A percentile compares a stretch with the other conserved stretches of the same genome.
phyloP scores from a whole-genome alignment of 2,113 vertebrate genomes.

The Trematomus loennbergii region DNA sequence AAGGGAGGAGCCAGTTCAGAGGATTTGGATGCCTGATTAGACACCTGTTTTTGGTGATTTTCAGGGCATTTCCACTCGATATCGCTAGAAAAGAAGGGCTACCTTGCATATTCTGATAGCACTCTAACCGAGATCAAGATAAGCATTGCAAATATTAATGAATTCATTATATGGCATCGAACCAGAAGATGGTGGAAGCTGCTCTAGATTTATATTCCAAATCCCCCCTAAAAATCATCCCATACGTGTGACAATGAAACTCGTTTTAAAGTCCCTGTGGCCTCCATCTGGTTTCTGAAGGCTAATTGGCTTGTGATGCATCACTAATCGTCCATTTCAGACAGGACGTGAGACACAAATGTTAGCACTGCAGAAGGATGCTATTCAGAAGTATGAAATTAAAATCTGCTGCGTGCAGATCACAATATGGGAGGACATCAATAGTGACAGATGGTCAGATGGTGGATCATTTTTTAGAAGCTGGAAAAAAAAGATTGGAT shows the following conservation, averaged over 20 bases:
- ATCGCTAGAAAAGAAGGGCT: neutral
- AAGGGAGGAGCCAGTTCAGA: neutral
- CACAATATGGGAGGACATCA: constrained; percentile 58
- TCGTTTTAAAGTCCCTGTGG: neutral
- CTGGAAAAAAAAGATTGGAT: constrained; percentile 34
- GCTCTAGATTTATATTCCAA: neutral
- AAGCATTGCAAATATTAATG: too few species aligned
- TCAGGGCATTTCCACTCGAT: neutral
- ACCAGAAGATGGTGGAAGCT: neutral
- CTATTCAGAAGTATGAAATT: constrained; percentile 49
- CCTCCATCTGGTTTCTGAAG: constrained; percentile 60
- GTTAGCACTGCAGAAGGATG: constrained; percentile 18
- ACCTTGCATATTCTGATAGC: neutral
- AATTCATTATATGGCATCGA: too few species aligned
- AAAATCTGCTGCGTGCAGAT: constrained; percentile 58
- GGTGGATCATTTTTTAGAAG: constrained; percentile 60
- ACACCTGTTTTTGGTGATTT: neutral
- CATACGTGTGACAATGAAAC: neutral
- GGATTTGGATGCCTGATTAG: neutral
- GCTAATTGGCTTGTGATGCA: constrained; percentile 60
- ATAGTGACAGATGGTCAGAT: constrained; percentile 67
- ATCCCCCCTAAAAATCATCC: neutral
- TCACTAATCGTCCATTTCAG: constrained; percentile 48
- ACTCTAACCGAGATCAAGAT: too few species aligned
- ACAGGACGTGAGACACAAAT: constrained; percentile 34